Evolutionary conservation across 2,113 vertebrate genomes (phyloP).

Genomic region (Eulemur rufifrons): DNA sequence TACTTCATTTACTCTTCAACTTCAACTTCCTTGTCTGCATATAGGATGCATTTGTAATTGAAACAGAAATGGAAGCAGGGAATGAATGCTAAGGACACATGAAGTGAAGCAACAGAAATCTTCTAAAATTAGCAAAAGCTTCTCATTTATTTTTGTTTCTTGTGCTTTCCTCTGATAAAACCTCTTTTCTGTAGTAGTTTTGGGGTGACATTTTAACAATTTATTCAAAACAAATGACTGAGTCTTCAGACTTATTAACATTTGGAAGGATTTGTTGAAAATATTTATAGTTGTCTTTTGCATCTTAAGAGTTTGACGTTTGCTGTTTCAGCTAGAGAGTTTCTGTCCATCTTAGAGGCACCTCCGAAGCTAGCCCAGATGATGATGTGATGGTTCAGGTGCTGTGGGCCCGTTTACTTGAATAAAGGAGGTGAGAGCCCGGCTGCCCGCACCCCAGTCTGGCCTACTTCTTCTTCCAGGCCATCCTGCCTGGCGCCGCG

Average conservation of each 20-base stretch:
- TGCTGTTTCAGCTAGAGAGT: neutral
- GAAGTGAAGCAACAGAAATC: fast-evolving
- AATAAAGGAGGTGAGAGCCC: neutral
- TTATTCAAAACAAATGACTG: constrained; percentile 61
- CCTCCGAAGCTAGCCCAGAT: neutral
- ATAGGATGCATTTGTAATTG: neutral
- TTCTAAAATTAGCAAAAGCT: neutral
- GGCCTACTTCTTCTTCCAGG: neutral
- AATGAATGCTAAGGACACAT: neutral
- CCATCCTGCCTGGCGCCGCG: fast-evolving
- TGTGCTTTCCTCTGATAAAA: neutral
- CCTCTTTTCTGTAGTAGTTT: neutral
- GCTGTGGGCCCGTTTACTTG: fast-evolving
- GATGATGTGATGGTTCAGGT: fast-evolving
- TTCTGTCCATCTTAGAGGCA: fast-evolving
- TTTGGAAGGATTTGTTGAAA: neutral
- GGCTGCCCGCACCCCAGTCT: fast-evolving
- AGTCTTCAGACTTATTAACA: constrained; percentile 24
- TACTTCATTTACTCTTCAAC: fast-evolving
- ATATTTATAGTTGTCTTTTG: constrained; percentile 24
- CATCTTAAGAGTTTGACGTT: neutral
- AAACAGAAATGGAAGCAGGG: neutral
- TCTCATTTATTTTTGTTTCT: neutral
- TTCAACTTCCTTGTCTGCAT: neutral
- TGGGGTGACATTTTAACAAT: constrained; percentile 31